Percentiles rank a stretch among this genome's conserved stretches.
phyloP scores from a whole-genome alignment of 2,797 vertebrate species.

The Vespertilio murinus region DNA sequence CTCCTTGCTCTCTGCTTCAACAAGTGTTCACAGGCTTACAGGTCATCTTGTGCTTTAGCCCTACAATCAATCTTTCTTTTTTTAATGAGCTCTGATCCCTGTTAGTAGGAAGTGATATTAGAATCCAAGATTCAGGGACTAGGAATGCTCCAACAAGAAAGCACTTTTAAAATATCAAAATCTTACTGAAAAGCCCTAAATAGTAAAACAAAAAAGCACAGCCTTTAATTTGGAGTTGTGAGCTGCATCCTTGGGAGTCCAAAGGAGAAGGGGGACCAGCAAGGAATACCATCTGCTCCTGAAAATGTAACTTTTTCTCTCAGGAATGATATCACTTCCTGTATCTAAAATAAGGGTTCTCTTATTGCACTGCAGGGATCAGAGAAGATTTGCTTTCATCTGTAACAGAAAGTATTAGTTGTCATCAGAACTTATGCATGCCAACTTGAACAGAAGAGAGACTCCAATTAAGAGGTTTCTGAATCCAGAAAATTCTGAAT shows the following conservation, averaged over 20 bases:
- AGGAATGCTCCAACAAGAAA: background rate
- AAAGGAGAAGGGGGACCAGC: background rate
- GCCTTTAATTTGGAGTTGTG: background rate
- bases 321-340: background rate
- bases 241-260: background rate
- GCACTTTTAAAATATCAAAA: background rate
- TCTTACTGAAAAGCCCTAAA: background rate
- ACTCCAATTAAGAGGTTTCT: slow-evolving; percentile 4
- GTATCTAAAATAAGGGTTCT: background rate
- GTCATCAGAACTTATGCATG: slow-evolving; percentile 9
- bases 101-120: background rate
- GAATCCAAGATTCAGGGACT: background rate
- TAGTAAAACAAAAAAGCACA: background rate
- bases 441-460: background rate
- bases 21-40: background rate
- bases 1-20: background rate
- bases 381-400: slow-evolving; percentile 12
- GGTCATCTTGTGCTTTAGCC: background rate
- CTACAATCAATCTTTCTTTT: background rate
- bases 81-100: background rate
- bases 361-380: background rate
- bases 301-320: background rate
- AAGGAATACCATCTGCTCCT: background rate
- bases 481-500: slow-evolving; percentile 41
- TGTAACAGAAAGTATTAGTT: slow-evolving; percentile 40